These are phyloP conservation scores for Cochlearius cochlearius DNA, from an alignment of 2,113 vertebrate species.

Conservation along the genomic window DNA sequence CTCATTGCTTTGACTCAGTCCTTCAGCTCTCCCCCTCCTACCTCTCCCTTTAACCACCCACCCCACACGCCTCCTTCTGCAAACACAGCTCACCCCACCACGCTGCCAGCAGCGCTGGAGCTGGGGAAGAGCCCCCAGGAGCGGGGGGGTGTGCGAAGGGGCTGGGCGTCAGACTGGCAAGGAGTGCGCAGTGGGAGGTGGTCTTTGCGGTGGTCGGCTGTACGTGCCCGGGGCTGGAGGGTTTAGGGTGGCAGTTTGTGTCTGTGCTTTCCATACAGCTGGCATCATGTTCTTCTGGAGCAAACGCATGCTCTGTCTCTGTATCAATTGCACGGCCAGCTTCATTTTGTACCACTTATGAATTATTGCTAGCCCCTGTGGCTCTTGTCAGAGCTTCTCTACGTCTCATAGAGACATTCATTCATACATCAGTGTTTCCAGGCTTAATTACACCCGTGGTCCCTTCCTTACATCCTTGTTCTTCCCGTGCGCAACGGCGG, in stretches of 20 bases:
- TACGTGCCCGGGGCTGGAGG: neutral
- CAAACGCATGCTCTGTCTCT: neutral
- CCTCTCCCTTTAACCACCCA: neutral
- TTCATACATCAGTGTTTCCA: neutral
- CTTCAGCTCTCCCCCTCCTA: neutral
- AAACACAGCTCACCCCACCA: neutral
- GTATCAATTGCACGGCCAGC: neutral
- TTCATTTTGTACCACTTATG: neutral
- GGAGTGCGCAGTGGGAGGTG: neutral
- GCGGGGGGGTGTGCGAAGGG: rapidly evolving
- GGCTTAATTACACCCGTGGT: neutral
- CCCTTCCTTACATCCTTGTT: neutral
- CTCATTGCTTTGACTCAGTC: neutral
- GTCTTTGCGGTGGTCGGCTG: neutral
- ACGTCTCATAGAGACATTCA: neutral
- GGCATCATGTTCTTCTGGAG: neutral
- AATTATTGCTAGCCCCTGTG: conserved; percentile 6
- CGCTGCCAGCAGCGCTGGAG: neutral
- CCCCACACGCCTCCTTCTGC: neutral
- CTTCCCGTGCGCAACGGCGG: neutral
- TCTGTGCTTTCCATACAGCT: neutral
- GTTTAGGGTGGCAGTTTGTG: neutral
- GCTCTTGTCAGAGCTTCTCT: neutral
- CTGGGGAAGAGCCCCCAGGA: neutral
- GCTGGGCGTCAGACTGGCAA: rapidly evolving